phyloP scores from a whole-genome alignment of 2,797 vertebrate species.

The Delichon dasypus region DNA sequence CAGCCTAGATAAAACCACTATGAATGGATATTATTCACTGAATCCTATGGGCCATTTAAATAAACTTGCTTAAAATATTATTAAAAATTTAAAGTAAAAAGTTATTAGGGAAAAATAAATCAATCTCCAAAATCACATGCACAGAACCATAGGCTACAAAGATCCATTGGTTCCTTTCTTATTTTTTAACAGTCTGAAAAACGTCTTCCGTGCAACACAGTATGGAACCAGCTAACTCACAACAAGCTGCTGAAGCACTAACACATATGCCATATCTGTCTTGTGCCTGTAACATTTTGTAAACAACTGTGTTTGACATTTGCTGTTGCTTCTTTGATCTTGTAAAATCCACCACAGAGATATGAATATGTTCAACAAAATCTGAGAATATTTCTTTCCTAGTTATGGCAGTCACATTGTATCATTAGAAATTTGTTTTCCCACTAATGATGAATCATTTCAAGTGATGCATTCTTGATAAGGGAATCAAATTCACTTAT shows the following conservation, averaged over 20 bases:
- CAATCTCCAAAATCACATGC: background rate
- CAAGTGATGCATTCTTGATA: background rate
- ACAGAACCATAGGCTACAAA: background rate
- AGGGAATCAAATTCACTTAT: background rate
- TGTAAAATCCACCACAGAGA: background rate
- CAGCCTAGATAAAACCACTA: background rate
- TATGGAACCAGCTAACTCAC: background rate
- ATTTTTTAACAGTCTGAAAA: background rate
- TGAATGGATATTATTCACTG: background rate
- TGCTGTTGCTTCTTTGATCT: conserved; percentile 41
- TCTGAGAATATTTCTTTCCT: background rate
- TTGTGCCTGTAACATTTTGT: background rate
- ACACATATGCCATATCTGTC: background rate
- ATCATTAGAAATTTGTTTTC: background rate
- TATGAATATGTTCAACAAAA: background rate
- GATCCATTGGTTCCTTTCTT: background rate
- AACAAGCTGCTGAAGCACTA: background rate
- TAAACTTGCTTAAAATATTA: background rate
- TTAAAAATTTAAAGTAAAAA: background rate
- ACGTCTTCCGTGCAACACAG: background rate
- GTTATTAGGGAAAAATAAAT: background rate
- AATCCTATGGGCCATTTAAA: background rate
- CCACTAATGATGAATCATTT: background rate
- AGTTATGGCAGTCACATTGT: background rate
- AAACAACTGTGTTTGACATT: conserved; percentile 12